These are phyloP conservation scores for Pseudoips prasinana DNA, from an alignment of 2,888 invertebrate genomes.

Conservation along the genomic window DNA sequence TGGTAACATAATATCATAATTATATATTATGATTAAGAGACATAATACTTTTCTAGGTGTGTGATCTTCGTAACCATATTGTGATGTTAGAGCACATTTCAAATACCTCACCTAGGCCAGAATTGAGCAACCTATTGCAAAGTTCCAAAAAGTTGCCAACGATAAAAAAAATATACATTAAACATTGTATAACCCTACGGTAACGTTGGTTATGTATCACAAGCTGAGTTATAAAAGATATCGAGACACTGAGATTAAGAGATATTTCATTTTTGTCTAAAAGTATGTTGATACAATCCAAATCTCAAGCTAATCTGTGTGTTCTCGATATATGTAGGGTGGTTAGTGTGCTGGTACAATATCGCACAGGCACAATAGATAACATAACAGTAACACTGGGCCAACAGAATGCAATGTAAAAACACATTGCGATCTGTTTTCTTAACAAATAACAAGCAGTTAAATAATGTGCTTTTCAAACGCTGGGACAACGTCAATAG, in stretches of 20 bases:
- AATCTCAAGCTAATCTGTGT: too few species aligned
- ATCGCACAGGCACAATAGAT: constrained; percentile 30
- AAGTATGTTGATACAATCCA: too few species aligned
- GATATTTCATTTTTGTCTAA: too few species aligned
- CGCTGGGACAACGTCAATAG: constrained; percentile 16
- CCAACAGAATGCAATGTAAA: constrained; percentile 21
- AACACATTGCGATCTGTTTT: constrained; percentile 14
- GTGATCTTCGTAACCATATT: constrained; percentile 41
- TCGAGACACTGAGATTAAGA: too few species aligned
- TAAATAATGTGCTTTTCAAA: constrained; percentile 27
- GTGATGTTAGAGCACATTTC: constrained; percentile 18
- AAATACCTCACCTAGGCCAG: constrained; percentile 6
- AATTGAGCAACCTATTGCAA: constrained; percentile 18
- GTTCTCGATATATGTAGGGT: too few species aligned
- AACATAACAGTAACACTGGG: constrained; percentile 6
- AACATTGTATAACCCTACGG: constrained; percentile 38
- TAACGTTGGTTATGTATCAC: constrained; percentile 48
- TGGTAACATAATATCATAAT: constrained; percentile 20
- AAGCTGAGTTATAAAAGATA: constrained; percentile 36
- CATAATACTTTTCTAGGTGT: constrained; percentile 18
- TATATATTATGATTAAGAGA: constrained; percentile 7
- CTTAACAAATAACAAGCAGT: constrained; percentile 28
- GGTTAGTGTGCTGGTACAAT: constrained; percentile 22
- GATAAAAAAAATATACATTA: constrained; percentile 21
- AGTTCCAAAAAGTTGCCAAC: constrained; percentile 10